Evolutionary conservation across 1,140 invertebrate species (phyloP), one percentile per base, ranked within the genome.

Genomic region (Venustaconcha ellipsiformis): DNA sequence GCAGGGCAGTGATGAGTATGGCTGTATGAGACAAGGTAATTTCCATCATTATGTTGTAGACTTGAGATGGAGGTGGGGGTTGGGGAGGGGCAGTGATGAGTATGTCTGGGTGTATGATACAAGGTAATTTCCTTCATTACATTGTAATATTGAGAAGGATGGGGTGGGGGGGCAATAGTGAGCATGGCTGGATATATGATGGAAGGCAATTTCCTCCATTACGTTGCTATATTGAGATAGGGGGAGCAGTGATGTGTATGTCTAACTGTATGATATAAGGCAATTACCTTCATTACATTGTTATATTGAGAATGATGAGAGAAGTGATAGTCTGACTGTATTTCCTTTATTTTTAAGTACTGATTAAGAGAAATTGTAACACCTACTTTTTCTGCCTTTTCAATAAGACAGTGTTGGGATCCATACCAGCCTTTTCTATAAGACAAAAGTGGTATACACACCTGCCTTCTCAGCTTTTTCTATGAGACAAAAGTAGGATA

Each of bases 141-240:
- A 88, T 60, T 89, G 87, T 76, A 79, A 81, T 75, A 84, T 89
- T 67, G 71, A 86, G 57, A 83, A 78, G 72, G 80, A 84, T n/a
- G 23, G 1, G 23, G 1, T 23, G 37, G 81, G 37, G 81, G 13
- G 55, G 37, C 4, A 37, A 4, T 17, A 23, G 73, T 69, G 84
- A 83, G 2, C 75, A 78, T 76, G 79, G 85, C 3, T 85, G 81
- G 81, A 67, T 87, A 15, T 74, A 72, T 79, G 86, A 88, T 72
- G 81, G 80, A 56, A 88, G 87, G 87, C 86, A 74, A n/a, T 14
- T 72, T n/a, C 72, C 13, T 13, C 14, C 26, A 48, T 30, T 14
- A 48, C 86, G 88, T 64, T 89, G 87, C 74, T 80, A 81, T 75
- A 84, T 89, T 67, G 71, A 86, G 57, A 83, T 23, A 78, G 72